Percentiles rank a stretch among this genome's conserved stretches.
Evolutionary conservation across 1,140 invertebrate genomes (phyloP).

Genomic region (Stegodyphus dumicola): DNA sequence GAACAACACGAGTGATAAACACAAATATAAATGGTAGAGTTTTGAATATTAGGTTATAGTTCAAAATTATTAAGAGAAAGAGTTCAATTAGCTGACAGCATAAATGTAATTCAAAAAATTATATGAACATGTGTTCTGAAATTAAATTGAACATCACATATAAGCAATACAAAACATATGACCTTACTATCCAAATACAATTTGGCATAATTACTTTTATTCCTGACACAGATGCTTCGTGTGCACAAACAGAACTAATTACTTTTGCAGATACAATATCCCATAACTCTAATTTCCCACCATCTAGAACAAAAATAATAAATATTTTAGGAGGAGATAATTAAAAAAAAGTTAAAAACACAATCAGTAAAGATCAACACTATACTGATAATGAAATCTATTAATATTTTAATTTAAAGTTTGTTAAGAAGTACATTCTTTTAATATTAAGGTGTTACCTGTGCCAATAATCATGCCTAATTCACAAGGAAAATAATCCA

Average conservation of each 20-base stretch:
- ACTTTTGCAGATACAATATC: slow-evolving; percentile 21
- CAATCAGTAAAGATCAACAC: not conserved
- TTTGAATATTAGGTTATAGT: no score
- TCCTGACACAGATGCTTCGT: slow-evolving; percentile 28
- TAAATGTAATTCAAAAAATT: no score
- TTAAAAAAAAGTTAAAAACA: not conserved
- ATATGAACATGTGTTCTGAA: no score
- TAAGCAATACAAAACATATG: no score
- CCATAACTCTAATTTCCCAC: slow-evolving; percentile 50
- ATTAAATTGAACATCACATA: no score
- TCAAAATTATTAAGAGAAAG: no score
- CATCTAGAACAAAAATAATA: slow-evolving; percentile 11
- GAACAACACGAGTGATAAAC: no score
- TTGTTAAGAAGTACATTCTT: not conserved
- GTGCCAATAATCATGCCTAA: slow-evolving; percentile 31
- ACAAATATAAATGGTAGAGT: no score
- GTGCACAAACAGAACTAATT: slow-evolving; percentile 29
- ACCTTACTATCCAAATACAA: no score
- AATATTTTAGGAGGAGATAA: not conserved
- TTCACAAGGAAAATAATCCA: slow-evolving; percentile 12
- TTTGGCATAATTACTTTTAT: slow-evolving; percentile 17
- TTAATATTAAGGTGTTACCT: not conserved
- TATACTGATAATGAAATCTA: not conserved
- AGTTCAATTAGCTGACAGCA: no score
- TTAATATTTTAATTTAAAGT: not conserved